A percentile compares a stretch with the other conserved stretches of the same genome.
Evolutionary conservation across 2,113 vertebrate species (phyloP).

Genomic region (Seriola quinqueradiata): DNA sequence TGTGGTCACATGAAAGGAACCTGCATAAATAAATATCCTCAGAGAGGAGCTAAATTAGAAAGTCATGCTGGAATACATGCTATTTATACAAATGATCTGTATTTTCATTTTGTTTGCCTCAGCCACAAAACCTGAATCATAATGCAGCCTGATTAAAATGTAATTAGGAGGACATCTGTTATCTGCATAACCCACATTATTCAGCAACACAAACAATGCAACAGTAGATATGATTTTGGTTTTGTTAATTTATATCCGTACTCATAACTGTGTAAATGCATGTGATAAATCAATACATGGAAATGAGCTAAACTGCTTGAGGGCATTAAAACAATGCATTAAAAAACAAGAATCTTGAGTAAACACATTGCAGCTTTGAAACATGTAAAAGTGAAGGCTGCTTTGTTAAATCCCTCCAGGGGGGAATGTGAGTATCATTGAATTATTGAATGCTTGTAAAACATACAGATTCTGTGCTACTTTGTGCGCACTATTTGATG

Average conservation of each 20-base stretch:
- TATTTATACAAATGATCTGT: conserved; percentile 46
- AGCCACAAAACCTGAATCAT: conserved; percentile 66
- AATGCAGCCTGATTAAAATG: conserved; percentile 74
- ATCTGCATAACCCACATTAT: conserved; percentile 60
- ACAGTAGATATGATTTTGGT: conserved; percentile 38
- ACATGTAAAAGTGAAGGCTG: conserved; percentile 26
- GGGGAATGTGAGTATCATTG: conserved; percentile 8
- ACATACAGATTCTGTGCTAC: conserved; percentile 28
- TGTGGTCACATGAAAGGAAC: neutral
- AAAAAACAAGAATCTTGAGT: conserved; percentile 21
- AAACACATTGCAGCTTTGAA: conserved; percentile 27
- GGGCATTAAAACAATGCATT: conserved; percentile 13
- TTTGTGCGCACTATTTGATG: conserved; percentile 22
- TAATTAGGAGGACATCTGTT: conserved; percentile 79
- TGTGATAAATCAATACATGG: conserved; percentile 33
- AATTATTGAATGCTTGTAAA: conserved; percentile 36
- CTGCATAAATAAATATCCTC: conserved; percentile 14
- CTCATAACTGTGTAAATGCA: conserved; percentile 13
- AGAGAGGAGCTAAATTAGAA: conserved; percentile 27
- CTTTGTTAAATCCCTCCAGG: conserved; percentile 34
- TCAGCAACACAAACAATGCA: conserved; percentile 57
- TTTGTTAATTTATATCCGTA: conserved; percentile 11
- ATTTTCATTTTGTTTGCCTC: conserved; percentile 56
- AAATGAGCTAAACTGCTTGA: conserved; percentile 19
- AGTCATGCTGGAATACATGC: conserved; percentile 13